Conservation (phyloP, 2,113 vertebrate genomes). For the Leucopternis melanops region DNA sequence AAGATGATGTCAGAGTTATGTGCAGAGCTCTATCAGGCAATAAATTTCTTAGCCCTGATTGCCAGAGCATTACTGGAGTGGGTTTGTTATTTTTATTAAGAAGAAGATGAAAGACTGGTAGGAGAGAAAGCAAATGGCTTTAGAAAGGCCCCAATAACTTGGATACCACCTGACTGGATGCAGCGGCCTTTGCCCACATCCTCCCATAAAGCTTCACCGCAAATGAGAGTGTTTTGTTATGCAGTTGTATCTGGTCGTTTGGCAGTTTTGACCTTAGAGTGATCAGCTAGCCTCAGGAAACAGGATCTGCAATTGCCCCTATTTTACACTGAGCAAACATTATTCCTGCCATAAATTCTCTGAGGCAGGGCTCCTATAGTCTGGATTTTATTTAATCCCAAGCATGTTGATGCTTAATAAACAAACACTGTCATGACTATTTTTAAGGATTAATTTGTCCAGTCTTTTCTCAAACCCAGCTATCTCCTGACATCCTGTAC, state of each 20-base stretch:
- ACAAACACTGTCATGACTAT: background rate
- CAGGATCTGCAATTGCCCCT: background rate
- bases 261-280: background rate
- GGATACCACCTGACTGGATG: background rate
- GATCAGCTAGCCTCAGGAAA: background rate
- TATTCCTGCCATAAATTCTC: background rate
- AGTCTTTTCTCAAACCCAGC: background rate
- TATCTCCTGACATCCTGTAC: background rate
- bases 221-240: background rate
- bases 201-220: background rate
- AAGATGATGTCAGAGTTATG: background rate
- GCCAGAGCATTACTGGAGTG: background rate
- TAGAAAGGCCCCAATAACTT: background rate
- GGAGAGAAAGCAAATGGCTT: background rate
- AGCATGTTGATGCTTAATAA: background rate
- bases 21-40: background rate
- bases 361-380: background rate
- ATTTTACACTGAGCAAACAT: background rate
- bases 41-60: background rate
- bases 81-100: background rate
- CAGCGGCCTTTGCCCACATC: background rate
- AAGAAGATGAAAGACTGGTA: background rate
- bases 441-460: background rate
- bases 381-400: background rate
- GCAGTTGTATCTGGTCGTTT: rapidly evolving